phyloP scores from a whole-genome alignment of 2,888 invertebrate species.

The Sinopyrophorus schimmeli region DNA sequence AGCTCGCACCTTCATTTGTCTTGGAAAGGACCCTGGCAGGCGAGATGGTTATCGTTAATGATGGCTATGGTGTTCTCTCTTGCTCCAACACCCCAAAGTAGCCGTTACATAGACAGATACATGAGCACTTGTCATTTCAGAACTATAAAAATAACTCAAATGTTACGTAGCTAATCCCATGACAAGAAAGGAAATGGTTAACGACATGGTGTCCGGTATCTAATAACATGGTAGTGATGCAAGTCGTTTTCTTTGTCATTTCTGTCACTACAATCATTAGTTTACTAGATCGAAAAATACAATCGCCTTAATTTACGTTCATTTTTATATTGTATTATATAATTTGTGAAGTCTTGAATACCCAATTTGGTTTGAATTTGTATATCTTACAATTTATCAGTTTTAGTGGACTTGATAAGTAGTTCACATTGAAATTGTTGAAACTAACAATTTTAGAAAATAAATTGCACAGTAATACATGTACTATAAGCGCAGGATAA shows the following conservation, averaged over 20 bases:
- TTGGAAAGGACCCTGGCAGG: constrained; percentile 49
- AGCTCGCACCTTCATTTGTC: constrained; percentile 59
- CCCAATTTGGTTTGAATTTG: no score
- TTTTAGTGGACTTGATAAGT: no score
- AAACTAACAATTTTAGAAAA: no score
- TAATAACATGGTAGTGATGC: constrained; percentile 28
- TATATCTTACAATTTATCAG: no score
- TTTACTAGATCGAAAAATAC: constrained; percentile 24
- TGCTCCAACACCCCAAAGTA: constrained; percentile 42
- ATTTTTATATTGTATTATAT: no score
- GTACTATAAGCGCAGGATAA: no score
- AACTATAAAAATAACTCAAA: constrained; percentile 48
- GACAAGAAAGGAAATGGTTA: constrained; percentile 34
- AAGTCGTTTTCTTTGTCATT: constrained; percentile 28
- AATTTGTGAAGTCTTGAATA: no score
- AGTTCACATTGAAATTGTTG: no score
- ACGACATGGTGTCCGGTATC: constrained; percentile 32
- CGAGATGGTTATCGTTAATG: constrained; percentile 55
- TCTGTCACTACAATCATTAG: constrained; percentile 21
- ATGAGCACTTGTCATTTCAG: constrained; percentile 48
- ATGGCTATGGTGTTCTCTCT: constrained; percentile 45
- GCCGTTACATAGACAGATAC: constrained; percentile 46
- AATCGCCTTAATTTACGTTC: constrained; percentile 13
- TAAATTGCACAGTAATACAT: no score
- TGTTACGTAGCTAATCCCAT: constrained; percentile 40